phyloP scores from a whole-genome alignment of 2,113 vertebrate genomes.

The Sturnus vulgaris region DNA sequence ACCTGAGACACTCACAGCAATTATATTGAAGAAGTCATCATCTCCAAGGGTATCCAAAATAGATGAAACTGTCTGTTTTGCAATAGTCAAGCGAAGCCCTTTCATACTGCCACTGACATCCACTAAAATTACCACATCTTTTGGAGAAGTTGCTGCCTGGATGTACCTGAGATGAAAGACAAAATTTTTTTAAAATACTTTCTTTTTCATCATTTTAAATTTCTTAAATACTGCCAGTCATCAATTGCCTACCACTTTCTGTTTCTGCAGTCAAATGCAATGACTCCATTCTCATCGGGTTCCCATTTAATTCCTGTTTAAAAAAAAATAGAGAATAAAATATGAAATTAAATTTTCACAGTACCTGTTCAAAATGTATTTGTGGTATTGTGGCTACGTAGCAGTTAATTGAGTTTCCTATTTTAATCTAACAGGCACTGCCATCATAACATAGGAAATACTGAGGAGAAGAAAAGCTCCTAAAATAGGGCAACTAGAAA shows the following conservation, averaged over 20 bases:
- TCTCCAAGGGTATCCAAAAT: constrained; percentile 98
- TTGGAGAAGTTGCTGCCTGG: constrained; percentile 96
- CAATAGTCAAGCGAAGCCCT: constrained; percentile 94
- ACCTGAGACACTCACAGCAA: constrained; percentile 83
- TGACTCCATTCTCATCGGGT: constrained; percentile 95
- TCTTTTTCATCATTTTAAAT: not conserved
- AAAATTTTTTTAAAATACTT: not conserved
- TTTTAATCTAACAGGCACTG: not conserved
- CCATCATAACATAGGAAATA: not conserved
- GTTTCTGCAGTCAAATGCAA: constrained; percentile 97
- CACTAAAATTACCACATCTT: constrained; percentile 95
- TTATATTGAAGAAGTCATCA: constrained; percentile 98
- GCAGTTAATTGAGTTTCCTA: not conserved
- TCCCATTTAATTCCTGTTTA: constrained; percentile 94
- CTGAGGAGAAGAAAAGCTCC: not conserved
- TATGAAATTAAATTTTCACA: constrained; percentile 26
- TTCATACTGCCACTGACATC: constrained; percentile 99
- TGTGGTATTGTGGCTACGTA: not conserved
- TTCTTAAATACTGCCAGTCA: not conserved
- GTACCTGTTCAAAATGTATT: not conserved
- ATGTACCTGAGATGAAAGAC: constrained; percentile 84
- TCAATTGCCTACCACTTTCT: constrained; percentile 87
- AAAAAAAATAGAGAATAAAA: not conserved
- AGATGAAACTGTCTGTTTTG: constrained; percentile 94
- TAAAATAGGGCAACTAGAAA: not conserved